These are phyloP conservation scores for Phasianus colchicus DNA, from an alignment of 2,113 vertebrate species.

Conservation along the genomic window DNA sequence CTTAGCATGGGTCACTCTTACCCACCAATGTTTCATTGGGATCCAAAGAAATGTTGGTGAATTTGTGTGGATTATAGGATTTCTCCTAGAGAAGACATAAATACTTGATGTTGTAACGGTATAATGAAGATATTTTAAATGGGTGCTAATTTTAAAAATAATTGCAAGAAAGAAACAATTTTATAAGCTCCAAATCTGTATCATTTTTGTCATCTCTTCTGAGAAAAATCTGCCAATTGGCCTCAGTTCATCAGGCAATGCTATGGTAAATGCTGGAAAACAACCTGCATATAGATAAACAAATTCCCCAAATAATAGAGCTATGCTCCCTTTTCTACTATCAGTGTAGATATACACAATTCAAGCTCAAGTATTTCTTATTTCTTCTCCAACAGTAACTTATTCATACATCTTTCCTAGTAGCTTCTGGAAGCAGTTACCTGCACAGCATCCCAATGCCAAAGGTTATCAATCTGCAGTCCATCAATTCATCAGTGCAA, in stretches of 20 bases:
- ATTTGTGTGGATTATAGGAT: background rate
- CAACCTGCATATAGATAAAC: background rate
- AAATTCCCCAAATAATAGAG: background rate
- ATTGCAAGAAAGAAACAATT: background rate
- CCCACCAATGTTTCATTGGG: background rate
- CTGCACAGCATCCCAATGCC: background rate
- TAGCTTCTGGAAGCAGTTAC: background rate
- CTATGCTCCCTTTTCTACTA: background rate
- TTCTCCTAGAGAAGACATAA: background rate
- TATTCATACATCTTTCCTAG: background rate
- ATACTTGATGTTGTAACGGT: background rate
- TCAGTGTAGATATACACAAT: background rate
- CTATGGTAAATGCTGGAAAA: conserved; percentile 8
- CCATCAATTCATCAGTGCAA: fast-evolving
- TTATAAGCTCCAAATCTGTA: background rate
- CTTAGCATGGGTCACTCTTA: background rate
- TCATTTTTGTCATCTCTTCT: conserved; percentile 14
- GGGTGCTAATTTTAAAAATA: conserved; percentile 22
- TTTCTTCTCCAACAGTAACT: background rate
- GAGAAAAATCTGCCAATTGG: conserved; percentile 25
- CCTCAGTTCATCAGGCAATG: conserved; percentile 8
- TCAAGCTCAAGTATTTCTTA: background rate
- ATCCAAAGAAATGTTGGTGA: background rate
- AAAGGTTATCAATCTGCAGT: background rate
- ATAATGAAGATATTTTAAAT: background rate